These are phyloP conservation scores for Hypanus sabinus DNA, from an alignment of 2,113 vertebrate species.

Conservation along the genomic window DNA sequence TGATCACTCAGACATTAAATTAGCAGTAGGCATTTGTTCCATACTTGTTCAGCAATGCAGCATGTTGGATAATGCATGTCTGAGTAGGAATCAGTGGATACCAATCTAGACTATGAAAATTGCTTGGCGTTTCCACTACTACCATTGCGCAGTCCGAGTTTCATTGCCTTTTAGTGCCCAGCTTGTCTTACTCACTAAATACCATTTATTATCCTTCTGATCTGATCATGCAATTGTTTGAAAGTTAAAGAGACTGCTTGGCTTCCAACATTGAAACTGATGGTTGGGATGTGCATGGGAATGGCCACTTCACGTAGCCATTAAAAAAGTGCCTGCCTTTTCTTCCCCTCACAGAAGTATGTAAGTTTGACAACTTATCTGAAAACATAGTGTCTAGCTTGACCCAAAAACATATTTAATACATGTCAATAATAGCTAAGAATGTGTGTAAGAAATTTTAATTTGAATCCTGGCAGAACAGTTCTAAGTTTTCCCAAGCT, in stretches of 20 bases:
- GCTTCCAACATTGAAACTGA: background rate
- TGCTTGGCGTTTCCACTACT: background rate
- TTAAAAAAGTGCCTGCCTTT: background rate
- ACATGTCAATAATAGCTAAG: background rate
- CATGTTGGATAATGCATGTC: background rate
- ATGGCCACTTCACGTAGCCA: background rate
- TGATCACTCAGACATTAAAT: background rate
- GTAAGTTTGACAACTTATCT: background rate
- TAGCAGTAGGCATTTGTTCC: background rate
- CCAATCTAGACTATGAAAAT: background rate
- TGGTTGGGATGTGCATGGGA: background rate
- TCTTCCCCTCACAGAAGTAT: background rate
- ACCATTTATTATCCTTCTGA: background rate
- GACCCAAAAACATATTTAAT: background rate
- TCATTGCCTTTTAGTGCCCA: background rate
- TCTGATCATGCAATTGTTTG: background rate
- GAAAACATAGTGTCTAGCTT: background rate
- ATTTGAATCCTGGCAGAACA: background rate
- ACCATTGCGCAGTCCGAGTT: background rate
- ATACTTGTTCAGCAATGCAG: background rate
- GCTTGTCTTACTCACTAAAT: background rate
- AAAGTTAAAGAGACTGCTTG: background rate
- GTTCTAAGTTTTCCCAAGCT: background rate
- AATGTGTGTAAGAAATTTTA: background rate
- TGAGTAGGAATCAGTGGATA: background rate